Conservation (phyloP, 2,113 vertebrate genomes). For the Chaetura pelagica region DNA sequence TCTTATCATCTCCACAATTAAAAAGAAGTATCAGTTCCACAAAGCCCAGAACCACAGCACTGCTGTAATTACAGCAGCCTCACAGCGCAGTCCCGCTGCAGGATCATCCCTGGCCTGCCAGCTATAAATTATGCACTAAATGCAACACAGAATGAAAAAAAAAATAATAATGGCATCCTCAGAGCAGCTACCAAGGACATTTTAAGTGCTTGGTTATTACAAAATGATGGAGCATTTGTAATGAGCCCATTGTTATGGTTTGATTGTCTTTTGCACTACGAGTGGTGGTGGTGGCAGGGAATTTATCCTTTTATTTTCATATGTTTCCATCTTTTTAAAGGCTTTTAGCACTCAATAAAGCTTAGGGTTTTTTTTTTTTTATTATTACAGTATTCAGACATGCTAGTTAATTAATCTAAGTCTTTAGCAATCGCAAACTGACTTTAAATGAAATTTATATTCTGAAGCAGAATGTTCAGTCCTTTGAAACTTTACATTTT, state of each 20-base stretch:
- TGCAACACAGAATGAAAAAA: constrained; percentile 70
- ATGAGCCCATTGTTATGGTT: constrained; percentile 65
- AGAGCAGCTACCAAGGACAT: constrained; percentile 62
- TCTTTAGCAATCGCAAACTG: background rate
- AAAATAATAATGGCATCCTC: constrained; percentile 67
- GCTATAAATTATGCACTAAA: constrained; percentile 78
- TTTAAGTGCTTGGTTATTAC: constrained; percentile 69
- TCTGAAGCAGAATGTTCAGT: background rate
- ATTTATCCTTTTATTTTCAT: constrained; percentile 57
- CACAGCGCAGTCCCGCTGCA: background rate
- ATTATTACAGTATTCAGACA: constrained; percentile 53
- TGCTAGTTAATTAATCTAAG: background rate
- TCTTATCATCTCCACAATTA: constrained; percentile 64
- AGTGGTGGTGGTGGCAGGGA: constrained; percentile 37
- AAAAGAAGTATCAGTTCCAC: constrained; percentile 65
- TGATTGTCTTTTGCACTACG: constrained; percentile 40
- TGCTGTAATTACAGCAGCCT: constrained; percentile 70
- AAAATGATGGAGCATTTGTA: constrained; percentile 70
- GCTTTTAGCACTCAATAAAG: constrained; percentile 70
- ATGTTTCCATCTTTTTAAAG: constrained; percentile 52
- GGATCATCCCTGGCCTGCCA: constrained; percentile 69
- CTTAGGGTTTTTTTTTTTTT: constrained; percentile 51
- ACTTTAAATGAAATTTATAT: constrained; percentile 40
- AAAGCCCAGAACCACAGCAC: constrained; percentile 46
- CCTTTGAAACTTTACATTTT: background rate